phyloP scores from a whole-genome alignment of 2,888 invertebrate species.

The Neoascia interrupta region DNA sequence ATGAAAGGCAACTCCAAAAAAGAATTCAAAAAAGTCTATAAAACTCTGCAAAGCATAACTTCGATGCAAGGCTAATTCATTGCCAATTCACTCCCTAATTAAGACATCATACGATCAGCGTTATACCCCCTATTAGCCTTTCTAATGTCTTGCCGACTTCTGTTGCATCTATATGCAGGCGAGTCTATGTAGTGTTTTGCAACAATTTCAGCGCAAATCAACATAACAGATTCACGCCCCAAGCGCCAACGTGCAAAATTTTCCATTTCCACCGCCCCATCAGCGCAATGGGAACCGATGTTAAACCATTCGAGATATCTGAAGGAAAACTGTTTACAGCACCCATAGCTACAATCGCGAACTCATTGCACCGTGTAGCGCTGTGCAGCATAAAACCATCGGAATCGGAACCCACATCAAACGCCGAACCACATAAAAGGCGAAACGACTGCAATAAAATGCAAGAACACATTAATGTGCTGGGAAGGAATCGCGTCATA shows the following conservation, averaged over 20 bases:
- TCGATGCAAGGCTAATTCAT: no score
- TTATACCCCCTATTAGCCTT: constrained; percentile 17
- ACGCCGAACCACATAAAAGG: constrained; percentile 66
- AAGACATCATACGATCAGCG: constrained; percentile 46
- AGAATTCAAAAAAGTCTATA: no score
- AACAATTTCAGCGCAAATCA: constrained; percentile 39
- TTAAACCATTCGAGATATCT: constrained; percentile 4
- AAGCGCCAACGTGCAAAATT: constrained; percentile 49
- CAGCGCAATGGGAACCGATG: no score
- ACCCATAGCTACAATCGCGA: no score
- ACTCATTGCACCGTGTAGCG: no score
- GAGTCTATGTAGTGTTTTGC: constrained; percentile 1
- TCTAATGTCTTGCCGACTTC: neutral
- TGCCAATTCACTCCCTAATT: constrained; percentile 15
- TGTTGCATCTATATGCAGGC: neutral
- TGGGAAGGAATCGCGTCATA: constrained; percentile 57
- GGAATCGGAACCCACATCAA: constrained; percentile 63
- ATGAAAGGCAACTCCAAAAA: no score
- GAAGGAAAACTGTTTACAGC: neutral
- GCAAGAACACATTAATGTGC: constrained; percentile 40
- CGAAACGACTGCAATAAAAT: constrained; percentile 62
- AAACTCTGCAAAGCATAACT: no score
- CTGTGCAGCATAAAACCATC: constrained; percentile 42
- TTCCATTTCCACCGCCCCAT: constrained; percentile 24
- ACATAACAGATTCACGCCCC: constrained; percentile 39